Evolutionary conservation across 1,140 invertebrate genomes (phyloP).

Genomic region (Drosophila rufa): DNA sequence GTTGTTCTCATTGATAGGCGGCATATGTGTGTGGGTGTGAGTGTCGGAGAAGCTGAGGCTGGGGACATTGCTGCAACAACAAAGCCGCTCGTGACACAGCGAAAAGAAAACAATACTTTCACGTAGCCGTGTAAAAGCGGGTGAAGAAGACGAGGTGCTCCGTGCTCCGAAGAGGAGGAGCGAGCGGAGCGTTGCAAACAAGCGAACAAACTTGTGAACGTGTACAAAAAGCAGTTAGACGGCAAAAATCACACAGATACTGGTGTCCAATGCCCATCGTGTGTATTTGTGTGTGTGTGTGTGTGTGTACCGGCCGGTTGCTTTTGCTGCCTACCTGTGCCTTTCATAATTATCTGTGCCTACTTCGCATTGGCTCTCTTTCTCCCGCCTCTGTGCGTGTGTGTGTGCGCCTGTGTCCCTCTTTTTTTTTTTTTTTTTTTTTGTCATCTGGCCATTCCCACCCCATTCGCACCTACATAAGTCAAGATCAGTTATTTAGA

Average conservation of each 20-base stretch:
- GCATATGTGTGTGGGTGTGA: slow-evolving; percentile 49
- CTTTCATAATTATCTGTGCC: slow-evolving; percentile 78
- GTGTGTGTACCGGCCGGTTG: slow-evolving; percentile 73
- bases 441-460: slow-evolving; percentile 30
- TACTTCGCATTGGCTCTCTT: slow-evolving; percentile 61
- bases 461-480: slow-evolving; percentile 30
- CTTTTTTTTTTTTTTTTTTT: slow-evolving; percentile 7
- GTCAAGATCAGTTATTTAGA: slow-evolving; percentile 9
- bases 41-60: slow-evolving; percentile 60
- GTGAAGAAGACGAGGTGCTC: slow-evolving; percentile 39
- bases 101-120: slow-evolving; percentile 78
- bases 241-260: slow-evolving; percentile 41
- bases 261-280: slow-evolving; percentile 27
- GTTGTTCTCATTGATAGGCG: slow-evolving; percentile 72
- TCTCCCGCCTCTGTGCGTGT: slow-evolving; percentile 13
- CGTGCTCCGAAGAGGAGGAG: slow-evolving; percentile 20
- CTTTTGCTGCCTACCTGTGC: slow-evolving; percentile 68
- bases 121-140: slow-evolving; percentile 54
- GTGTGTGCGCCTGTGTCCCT: neutral
- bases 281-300: slow-evolving; percentile 25
- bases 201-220: slow-evolving; percentile 75
- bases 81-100: slow-evolving; percentile 62
- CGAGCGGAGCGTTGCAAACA: slow-evolving; percentile 63
- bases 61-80: slow-evolving; percentile 62
- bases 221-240: slow-evolving; percentile 79